Conservation (phyloP, 2,797 vertebrate genomes). For the Pangasius mekongensis region DNA sequence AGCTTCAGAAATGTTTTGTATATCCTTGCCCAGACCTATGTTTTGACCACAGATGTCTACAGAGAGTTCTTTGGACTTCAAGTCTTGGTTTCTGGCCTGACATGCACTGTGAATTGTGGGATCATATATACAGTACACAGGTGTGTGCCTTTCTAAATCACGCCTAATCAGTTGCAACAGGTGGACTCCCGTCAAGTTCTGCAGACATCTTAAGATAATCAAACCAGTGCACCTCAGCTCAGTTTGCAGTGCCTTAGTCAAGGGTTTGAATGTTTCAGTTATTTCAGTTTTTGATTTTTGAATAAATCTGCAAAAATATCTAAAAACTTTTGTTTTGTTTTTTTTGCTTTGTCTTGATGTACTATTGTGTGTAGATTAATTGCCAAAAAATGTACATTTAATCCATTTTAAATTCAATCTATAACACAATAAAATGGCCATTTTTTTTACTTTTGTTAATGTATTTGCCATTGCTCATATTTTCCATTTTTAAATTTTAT, state of each 20-base stretch:
- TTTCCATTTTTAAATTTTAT: not conserved
- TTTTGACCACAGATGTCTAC: not conserved
- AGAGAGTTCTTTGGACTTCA: not conserved
- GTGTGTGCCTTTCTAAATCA: not conserved
- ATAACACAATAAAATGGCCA: not conserved
- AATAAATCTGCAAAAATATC: not conserved
- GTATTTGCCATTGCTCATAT: not conserved
- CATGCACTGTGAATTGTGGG: not conserved
- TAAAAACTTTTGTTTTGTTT: not conserved
- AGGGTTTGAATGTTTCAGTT: not conserved
- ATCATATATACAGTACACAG: not conserved
- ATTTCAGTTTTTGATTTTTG: not conserved
- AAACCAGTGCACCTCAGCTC: not conserved
- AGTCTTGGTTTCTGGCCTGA: not conserved
- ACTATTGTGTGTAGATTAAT: not conserved
- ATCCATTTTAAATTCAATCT: not conserved
- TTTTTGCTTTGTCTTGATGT: not conserved
- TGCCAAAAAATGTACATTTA: not conserved
- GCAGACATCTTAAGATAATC: not conserved
- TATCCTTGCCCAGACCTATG: not conserved
- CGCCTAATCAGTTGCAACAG: not conserved
- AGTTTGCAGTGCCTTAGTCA: not conserved
- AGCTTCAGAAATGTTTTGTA: no score
- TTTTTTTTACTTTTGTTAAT: not conserved
- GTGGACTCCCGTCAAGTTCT: not conserved